Evolutionary conservation across 2,888 invertebrate species (phyloP).

Genomic region (Lochmaea capreae): DNA sequence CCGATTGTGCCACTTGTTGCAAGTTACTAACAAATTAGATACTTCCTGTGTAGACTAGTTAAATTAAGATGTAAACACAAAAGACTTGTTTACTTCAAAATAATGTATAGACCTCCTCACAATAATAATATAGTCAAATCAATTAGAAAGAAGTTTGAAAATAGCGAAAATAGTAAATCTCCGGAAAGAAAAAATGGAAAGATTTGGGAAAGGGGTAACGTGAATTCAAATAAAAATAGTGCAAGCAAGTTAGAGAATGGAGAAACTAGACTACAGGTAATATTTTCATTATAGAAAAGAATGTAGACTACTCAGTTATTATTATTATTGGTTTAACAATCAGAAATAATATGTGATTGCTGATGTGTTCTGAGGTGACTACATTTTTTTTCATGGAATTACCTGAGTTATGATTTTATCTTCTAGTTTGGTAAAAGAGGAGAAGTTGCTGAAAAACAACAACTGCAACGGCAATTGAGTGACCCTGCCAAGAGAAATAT

Average conservation of each 20-base stretch:
- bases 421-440: constrained; percentile 8
- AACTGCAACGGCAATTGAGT: constrained; percentile 61
- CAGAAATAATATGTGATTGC: not conserved
- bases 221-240: constrained; percentile 26
- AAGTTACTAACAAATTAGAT: constrained; percentile 44
- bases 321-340: not conserved
- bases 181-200: constrained; percentile 36
- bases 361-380: not conserved
- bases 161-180: constrained; percentile 53
- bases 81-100: constrained; percentile 28
- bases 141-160: constrained; percentile 75
- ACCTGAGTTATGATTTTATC: constrained; percentile 11
- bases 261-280: constrained; percentile 10
- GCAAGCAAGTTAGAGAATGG: not conserved
- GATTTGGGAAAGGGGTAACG: constrained; percentile 45
- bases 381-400: not conserved
- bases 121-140: constrained; percentile 70
- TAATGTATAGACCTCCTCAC: constrained; percentile 64
- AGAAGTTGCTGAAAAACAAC: constrained; percentile 33
- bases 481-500: constrained; percentile 66
- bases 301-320: not conserved
- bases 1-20: constrained; percentile 50
- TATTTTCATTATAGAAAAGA: not conserved
- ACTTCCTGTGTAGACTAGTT: constrained; percentile 44
- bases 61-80: constrained; percentile 36